Percentiles rank a stretch among this genome's conserved stretches.
Conservation (phyloP, 1,140 invertebrate species). For the Cyrtorhinus lividipennis region DNA sequence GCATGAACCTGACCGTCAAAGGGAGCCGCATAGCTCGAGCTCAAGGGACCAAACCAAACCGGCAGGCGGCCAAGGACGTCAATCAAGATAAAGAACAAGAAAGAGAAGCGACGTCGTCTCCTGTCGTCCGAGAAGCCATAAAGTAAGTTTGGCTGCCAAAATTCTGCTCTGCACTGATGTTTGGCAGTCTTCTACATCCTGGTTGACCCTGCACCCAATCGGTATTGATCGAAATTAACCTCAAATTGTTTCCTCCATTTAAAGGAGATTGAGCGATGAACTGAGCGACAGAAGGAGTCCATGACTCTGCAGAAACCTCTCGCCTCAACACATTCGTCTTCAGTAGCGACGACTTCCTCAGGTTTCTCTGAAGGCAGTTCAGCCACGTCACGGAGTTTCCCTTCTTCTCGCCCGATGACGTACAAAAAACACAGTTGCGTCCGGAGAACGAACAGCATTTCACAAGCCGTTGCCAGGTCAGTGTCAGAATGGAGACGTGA, state of each 20-base stretch:
- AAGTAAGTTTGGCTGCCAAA: not conserved
- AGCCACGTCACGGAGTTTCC: not conserved
- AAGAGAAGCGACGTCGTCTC: not conserved
- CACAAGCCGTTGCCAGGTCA: conserved; percentile 5
- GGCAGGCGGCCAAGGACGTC: not conserved
- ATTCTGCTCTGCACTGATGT: too few species aligned
- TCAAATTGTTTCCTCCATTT: not conserved
- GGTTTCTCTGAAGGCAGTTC: not conserved
- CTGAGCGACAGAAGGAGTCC: not conserved
- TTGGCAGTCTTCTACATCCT: too few species aligned
- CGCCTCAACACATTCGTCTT: not conserved
- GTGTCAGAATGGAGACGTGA: too few species aligned
- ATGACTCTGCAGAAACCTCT: not conserved
- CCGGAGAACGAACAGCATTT: not conserved
- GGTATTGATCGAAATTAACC: too few species aligned
- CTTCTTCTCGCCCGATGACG: not conserved
- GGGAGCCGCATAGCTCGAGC: conserved; percentile 33
- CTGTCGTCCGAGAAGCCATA: not conserved
- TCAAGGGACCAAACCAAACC: not conserved
- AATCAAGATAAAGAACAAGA: not conserved
- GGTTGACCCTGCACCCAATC: too few species aligned
- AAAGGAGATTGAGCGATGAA: not conserved
- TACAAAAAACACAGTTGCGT: conserved; percentile 13
- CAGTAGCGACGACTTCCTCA: not conserved
- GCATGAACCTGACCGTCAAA: conserved; percentile 56